These are phyloP conservation scores for Ariolimax columbianus DNA, from an alignment of 2,888 invertebrate genomes.

Conservation along the genomic window DNA sequence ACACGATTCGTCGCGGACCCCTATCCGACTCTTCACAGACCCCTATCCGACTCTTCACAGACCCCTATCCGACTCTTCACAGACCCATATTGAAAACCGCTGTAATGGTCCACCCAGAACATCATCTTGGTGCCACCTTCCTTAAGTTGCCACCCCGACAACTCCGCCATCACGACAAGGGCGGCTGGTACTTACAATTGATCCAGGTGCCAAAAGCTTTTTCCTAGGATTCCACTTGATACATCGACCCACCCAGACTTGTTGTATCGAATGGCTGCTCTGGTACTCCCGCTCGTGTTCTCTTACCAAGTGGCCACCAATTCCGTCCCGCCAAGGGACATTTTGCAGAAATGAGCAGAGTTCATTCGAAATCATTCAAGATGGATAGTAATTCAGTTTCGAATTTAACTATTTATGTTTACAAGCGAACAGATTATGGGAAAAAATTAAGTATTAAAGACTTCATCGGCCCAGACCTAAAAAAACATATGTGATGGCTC, in stretches of 20 bases:
- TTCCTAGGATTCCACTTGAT: background rate
- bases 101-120: too few relatives aligned
- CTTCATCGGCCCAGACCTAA: too few relatives aligned
- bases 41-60: too few relatives aligned
- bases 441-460: too few relatives aligned
- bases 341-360: background rate
- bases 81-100: too few relatives aligned
- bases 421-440: too few relatives aligned
- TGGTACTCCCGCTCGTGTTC: background rate
- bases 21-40: too few relatives aligned
- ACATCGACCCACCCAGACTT: background rate
- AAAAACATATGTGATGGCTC: too few relatives aligned
- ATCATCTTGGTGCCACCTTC: background rate
- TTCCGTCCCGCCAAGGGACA: background rate
- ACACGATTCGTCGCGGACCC: too few relatives aligned
- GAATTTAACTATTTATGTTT: too few relatives aligned
- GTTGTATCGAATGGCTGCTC: background rate
- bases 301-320: background rate
- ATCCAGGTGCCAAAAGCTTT: slow-evolving; percentile 10
- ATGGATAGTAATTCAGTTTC: too few relatives aligned
- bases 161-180: background rate
- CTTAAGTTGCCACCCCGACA: background rate
- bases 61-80: too few relatives aligned
- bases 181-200: slow-evolving; percentile 15
- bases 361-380: background rate